These are phyloP conservation scores for Lepidotrigona ventralis DNA, from an alignment of 1,140 invertebrate genomes.

Conservation along the genomic window DNA sequence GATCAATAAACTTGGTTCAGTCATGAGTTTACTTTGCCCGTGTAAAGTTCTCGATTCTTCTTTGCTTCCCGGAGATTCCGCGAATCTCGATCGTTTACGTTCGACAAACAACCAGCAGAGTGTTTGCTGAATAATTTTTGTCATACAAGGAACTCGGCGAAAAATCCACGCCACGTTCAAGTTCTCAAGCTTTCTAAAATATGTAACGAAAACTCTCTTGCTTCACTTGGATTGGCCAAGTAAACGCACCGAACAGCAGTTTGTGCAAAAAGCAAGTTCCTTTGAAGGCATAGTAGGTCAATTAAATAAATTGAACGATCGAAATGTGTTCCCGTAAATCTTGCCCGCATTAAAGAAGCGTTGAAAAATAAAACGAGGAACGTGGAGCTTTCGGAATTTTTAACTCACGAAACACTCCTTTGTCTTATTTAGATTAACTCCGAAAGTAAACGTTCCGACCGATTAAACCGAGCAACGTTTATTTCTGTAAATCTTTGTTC, in stretches of 20 bases:
- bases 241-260: background rate
- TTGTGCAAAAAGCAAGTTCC: too few relatives aligned
- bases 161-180: background rate
- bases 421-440: background rate
- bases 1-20: slow-evolving; percentile 2
- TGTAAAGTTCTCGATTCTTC: slow-evolving; percentile 20
- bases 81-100: slow-evolving; percentile 14
- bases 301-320: too few relatives aligned
- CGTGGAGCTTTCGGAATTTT: too few relatives aligned
- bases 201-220: background rate
- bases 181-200: too few relatives aligned
- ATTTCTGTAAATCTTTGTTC: background rate
- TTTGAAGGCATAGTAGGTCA: too few relatives aligned
- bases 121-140: background rate
- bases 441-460: background rate
- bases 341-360: too few relatives aligned
- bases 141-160: background rate
- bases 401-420: background rate
- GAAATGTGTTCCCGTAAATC: too few relatives aligned
- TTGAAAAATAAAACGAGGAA: too few relatives aligned
- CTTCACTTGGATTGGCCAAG: background rate
- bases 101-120: background rate
- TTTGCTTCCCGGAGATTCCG: background rate
- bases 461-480: background rate
- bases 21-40: background rate